These are phyloP conservation scores for Episyrphus balteatus DNA, from an alignment of 1,140 invertebrate genomes.

Conservation along the genomic window DNA sequence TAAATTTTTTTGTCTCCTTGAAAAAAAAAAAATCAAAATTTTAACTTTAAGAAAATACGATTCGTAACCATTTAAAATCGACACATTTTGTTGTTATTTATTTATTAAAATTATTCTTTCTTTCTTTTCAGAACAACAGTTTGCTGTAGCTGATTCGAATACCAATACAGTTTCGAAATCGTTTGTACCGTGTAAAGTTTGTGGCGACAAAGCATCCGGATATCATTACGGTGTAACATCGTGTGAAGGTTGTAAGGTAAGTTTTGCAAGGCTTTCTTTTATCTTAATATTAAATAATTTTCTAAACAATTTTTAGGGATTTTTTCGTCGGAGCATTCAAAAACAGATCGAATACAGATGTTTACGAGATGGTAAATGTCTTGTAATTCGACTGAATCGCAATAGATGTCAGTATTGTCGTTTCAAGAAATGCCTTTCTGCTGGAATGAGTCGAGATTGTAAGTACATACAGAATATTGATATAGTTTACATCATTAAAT, in stretches of 20 bases:
- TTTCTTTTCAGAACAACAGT: slow-evolving; percentile 60
- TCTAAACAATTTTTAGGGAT: slow-evolving; percentile 46
- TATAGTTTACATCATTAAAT: neutral
- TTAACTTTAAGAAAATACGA: too few species aligned
- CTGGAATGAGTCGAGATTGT: slow-evolving; percentile 98
- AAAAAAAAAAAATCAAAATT: too few species aligned
- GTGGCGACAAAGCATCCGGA: slow-evolving; percentile 96
- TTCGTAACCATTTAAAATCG: too few species aligned
- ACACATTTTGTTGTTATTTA: too few species aligned
- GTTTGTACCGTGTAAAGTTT: slow-evolving; percentile 94
- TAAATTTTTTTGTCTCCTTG: too few species aligned
- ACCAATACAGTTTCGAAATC: slow-evolving; percentile 52
- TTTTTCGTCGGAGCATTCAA: slow-evolving; percentile 84
- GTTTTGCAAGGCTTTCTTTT: slow-evolving; percentile 16
- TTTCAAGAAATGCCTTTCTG: slow-evolving; percentile 95
- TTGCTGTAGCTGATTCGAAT: slow-evolving; percentile 66
- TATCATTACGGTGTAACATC: slow-evolving; percentile 99
- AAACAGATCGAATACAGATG: slow-evolving; percentile 98
- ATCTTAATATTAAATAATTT: neutral
- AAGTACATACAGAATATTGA: slow-evolving; percentile 9
- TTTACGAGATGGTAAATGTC: slow-evolving; percentile 89
- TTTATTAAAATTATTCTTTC: too few species aligned
- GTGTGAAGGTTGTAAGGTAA: slow-evolving; percentile 99
- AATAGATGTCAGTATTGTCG: slow-evolving; percentile 97
- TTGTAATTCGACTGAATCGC: slow-evolving; percentile 89